phyloP scores from a whole-genome alignment of 2,888 invertebrate species.

The Cosmia trapezina region DNA sequence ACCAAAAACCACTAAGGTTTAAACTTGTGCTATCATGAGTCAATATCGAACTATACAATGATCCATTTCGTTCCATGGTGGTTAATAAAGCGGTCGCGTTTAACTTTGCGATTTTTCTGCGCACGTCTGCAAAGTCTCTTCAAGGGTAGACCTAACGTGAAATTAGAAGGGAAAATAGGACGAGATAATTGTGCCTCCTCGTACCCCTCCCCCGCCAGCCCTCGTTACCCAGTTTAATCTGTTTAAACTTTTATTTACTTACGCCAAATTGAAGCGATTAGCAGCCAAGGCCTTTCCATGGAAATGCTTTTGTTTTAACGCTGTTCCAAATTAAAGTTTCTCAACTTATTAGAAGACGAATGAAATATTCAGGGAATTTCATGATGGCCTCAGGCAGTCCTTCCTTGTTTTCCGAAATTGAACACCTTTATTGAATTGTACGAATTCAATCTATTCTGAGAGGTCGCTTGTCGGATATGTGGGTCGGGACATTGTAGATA shows the following conservation, averaged over 20 bases:
- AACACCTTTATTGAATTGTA: conserved; percentile 67
- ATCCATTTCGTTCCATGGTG: too few relatives aligned
- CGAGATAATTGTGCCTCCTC: conserved; percentile 86
- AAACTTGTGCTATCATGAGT: too few relatives aligned
- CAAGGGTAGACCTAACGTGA: conserved; percentile 82
- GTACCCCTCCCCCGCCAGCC: conserved; percentile 68
- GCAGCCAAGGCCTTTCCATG: conserved; percentile 74
- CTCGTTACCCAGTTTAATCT: conserved; percentile 88
- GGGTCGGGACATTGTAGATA: conserved; percentile 66
- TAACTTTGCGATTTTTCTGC: conserved; percentile 45
- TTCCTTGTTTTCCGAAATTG: conserved; percentile 63
- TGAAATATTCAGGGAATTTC: conserved; percentile 61
- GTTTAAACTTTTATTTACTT: conserved; percentile 89
- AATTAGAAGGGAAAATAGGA: conserved; percentile 89
- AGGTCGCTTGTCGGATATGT: conserved; percentile 63
- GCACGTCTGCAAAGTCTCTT: conserved; percentile 70
- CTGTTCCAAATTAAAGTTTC: conserved; percentile 71
- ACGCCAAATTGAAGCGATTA: conserved; percentile 85
- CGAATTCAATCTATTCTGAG: conserved; percentile 65
- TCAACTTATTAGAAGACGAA: conserved; percentile 60
- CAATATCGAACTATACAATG: too few relatives aligned
- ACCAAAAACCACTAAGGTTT: too few relatives aligned
- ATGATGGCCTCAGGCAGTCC: conserved; percentile 35
- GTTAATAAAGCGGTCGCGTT: neutral
- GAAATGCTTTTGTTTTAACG: conserved; percentile 73